Conservation (phyloP, 2,888 invertebrate species). For the Heterodera filipjevi region DNA sequence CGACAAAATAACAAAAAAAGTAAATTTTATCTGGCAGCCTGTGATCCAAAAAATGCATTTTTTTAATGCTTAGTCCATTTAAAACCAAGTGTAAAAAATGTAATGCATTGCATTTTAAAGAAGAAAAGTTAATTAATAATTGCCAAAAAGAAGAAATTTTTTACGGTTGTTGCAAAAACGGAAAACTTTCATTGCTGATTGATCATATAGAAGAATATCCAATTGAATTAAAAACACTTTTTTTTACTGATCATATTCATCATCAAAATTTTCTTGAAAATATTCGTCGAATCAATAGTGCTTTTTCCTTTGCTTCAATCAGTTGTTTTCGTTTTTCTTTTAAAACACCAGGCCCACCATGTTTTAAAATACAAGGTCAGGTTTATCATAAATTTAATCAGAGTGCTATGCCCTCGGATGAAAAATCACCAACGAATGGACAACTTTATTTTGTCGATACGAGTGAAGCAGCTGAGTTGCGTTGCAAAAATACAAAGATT, state of each 20-base stretch:
- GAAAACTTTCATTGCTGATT: no score
- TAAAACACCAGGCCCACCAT: conserved; percentile 28
- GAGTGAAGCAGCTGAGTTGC: neutral
- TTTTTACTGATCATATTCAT: neutral
- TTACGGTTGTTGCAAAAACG: no score
- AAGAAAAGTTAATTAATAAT: no score
- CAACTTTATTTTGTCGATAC: neutral
- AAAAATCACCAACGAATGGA: neutral
- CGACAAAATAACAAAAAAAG: no score
- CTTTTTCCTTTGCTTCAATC: conserved; percentile 21
- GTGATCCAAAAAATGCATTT: no score
- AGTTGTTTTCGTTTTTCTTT: neutral
- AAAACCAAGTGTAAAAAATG: no score
- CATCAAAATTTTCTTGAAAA: conserved; percentile 20
- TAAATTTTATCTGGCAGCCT: no score
- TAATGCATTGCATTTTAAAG: no score
- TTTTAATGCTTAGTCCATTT: no score
- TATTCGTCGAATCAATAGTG: conserved; percentile 20
- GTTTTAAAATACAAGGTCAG: conserved; percentile 35
- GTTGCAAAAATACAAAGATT: neutral
- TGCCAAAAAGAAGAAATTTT: no score
- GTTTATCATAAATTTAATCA: conserved; percentile 28
- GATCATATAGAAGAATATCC: neutral
- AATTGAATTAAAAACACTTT: conserved; percentile 22
- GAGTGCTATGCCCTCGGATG: neutral